phyloP scores from a whole-genome alignment of 2,797 vertebrate species.

The Artibeus lituratus region DNA sequence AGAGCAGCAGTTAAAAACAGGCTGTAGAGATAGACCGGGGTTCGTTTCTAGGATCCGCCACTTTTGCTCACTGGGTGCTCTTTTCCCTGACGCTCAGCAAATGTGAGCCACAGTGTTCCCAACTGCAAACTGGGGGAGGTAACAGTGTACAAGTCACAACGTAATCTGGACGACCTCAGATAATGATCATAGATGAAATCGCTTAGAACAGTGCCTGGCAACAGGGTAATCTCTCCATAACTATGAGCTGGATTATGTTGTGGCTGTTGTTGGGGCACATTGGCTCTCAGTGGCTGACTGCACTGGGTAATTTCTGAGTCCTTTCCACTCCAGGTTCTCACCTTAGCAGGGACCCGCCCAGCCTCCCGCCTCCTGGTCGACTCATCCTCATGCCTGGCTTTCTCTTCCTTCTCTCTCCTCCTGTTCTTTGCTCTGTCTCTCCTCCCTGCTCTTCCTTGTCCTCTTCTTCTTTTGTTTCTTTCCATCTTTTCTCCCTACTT shows the following conservation, averaged over 20 bases:
- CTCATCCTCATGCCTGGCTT: not conserved
- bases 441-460: not conserved
- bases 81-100: not conserved
- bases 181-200: not conserved
- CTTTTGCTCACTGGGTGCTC: not conserved
- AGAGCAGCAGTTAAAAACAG: not conserved
- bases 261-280: not conserved
- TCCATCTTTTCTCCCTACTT: not conserved
- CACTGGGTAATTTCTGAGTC: not conserved
- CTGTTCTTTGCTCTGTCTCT: not conserved
- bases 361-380: not conserved
- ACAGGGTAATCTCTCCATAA: not conserved
- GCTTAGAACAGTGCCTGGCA: not conserved
- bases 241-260: not conserved
- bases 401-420: not conserved
- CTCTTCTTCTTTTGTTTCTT: not conserved
- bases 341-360: rapidly evolving
- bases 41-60: not conserved
- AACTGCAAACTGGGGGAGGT: not conserved
- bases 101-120: not conserved
- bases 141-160: no score
- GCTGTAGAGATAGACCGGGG: not conserved
- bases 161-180: not conserved
- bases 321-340: not conserved
- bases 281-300: rapidly evolving